Percentiles rank a stretch among this genome's conserved stretches.
These are phyloP conservation scores for Periophthalmus magnuspinnatus DNA, from an alignment of 2,797 vertebrate species.

Conservation along the genomic window DNA sequence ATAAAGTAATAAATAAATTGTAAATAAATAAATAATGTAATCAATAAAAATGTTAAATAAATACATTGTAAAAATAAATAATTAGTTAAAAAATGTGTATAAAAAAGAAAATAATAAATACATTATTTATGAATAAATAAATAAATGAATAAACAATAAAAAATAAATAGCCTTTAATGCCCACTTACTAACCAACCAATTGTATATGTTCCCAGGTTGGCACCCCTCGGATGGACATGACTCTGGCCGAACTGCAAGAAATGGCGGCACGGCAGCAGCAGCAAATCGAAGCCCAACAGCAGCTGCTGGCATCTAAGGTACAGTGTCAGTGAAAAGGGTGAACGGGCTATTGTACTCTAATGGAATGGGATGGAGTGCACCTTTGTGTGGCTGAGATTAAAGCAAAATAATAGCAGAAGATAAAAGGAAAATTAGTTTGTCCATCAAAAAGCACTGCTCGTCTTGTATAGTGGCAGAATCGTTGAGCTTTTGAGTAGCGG, in stretches of 20 bases:
- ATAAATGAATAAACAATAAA: too few species aligned
- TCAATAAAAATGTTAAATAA: too few species aligned
- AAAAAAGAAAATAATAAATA: too few species aligned
- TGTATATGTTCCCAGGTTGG: slow-evolving; percentile 73
- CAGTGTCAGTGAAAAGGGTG: slow-evolving; percentile 33
- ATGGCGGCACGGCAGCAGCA: slow-evolving; percentile 97
- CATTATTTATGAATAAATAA: too few species aligned
- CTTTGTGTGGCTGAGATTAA: slow-evolving; percentile 16
- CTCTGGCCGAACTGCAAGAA: slow-evolving; percentile 92
- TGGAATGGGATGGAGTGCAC: background rate
- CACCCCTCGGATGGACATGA: slow-evolving; percentile 93
- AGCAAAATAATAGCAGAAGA: slow-evolving; percentile 16
- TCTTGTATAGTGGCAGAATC: slow-evolving; percentile 18
- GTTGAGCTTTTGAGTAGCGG: slow-evolving; percentile 20
- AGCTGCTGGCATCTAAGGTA: slow-evolving; percentile 94
- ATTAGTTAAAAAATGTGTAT: too few species aligned
- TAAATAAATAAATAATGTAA: too few species aligned
- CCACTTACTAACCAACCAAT: background rate
- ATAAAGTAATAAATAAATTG: too few species aligned
- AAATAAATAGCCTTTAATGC: too few species aligned
- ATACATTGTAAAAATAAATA: too few species aligned
- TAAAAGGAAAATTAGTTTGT: slow-evolving; percentile 26
- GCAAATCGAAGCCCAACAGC: slow-evolving; percentile 94
- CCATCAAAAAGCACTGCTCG: background rate
- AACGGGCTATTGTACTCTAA: slow-evolving; percentile 8